These are phyloP conservation scores for Excalfactoria chinensis DNA, from an alignment of 2,113 vertebrate species.

Conservation along the genomic window DNA sequence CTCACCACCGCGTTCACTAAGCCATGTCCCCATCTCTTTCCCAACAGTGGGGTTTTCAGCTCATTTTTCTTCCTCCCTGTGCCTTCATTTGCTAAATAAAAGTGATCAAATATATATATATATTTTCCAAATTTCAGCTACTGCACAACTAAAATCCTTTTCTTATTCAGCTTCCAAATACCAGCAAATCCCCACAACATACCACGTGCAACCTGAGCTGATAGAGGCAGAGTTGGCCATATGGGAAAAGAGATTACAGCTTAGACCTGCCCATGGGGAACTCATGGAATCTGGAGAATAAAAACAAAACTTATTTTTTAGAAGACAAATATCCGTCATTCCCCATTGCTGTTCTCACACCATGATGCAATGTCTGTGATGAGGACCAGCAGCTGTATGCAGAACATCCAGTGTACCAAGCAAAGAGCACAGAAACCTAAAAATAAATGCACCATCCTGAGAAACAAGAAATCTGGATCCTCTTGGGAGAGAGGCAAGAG, in stretches of 20 bases:
- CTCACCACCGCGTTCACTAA: no score
- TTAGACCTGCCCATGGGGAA: background rate
- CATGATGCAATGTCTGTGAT: fast-evolving
- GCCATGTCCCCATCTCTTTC: background rate
- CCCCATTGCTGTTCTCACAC: background rate
- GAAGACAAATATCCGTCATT: background rate
- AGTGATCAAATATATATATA: no score
- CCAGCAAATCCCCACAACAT: background rate
- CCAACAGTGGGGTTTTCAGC: background rate
- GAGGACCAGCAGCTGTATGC: fast-evolving
- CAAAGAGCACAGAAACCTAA: background rate
- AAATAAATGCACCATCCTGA: background rate
- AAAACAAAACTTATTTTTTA: background rate
- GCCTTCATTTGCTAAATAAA: background rate
- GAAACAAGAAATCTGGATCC: constrained; percentile 43
- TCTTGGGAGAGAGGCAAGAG: background rate
- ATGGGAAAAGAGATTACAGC: background rate
- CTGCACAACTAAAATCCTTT: background rate
- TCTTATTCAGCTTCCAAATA: background rate
- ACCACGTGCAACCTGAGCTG: background rate
- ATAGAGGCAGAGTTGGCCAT: background rate
- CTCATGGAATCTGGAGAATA: background rate
- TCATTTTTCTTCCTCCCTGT: background rate
- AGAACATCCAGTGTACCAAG: background rate
- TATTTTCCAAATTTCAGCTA: background rate